Percentiles rank a stretch among this genome's conserved stretches.
Conservation (phyloP, 2,113 vertebrate genomes). For the Spermophilus dauricus region DNA sequence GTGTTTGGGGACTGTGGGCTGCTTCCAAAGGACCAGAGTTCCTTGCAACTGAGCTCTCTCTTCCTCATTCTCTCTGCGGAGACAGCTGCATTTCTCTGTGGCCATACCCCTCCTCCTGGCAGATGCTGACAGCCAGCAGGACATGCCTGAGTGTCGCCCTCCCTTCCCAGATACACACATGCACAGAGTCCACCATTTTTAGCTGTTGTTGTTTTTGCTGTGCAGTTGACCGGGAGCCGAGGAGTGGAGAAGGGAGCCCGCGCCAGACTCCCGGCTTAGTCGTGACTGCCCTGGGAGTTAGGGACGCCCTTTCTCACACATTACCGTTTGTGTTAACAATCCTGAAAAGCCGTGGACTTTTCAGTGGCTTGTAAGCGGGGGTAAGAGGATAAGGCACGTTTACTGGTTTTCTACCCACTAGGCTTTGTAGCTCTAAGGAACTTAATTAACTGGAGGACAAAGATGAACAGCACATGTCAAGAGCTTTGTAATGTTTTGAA, state of each 20-base stretch:
- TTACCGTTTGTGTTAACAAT: not conserved
- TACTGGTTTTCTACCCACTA: not conserved
- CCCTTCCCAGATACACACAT: not conserved
- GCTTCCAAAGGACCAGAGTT: not conserved
- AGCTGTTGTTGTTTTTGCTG: not conserved
- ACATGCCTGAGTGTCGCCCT: not conserved
- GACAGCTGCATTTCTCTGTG: slow-evolving; percentile 25
- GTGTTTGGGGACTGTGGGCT: not conserved
- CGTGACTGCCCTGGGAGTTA: not conserved
- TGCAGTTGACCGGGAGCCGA: not conserved
- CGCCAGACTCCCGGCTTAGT: fast-evolving
- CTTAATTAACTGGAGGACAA: not conserved
- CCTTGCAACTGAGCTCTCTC: not conserved
- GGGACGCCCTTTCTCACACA: not conserved
- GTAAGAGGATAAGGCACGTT: not conserved
- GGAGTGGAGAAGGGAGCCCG: not conserved
- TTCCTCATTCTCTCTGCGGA: not conserved
- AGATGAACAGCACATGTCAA: not conserved
- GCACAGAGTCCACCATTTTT: not conserved
- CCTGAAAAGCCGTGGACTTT: not conserved
- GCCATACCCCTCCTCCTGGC: not conserved
- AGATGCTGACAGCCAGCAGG: not conserved
- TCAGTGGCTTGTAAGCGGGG: not conserved
- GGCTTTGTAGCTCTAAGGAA: not conserved
- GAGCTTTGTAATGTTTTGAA: no score